These are phyloP conservation scores for Eueremaeus valkanovi DNA, from an alignment of 2,888 invertebrate genomes.

Conservation along the genomic window DNA sequence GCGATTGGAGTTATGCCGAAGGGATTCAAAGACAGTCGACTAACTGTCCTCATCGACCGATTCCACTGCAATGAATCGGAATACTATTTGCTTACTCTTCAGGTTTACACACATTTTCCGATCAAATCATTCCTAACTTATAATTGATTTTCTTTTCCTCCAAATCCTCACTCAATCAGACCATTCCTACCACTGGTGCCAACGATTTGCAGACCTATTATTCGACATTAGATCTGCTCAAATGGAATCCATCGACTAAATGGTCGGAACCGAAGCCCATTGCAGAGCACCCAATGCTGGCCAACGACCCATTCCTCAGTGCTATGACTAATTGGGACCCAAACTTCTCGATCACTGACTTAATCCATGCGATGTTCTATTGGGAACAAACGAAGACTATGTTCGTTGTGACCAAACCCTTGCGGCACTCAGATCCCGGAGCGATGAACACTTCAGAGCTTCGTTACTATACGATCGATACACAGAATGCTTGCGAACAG, in stretches of 20 bases:
- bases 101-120: too few relatives aligned
- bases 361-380: not conserved
- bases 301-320: not conserved
- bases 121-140: too few relatives aligned
- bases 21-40: not conserved
- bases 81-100: not conserved
- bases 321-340: not conserved
- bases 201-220: not conserved
- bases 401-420: not conserved
- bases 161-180: too few relatives aligned
- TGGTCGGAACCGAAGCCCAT: slow-evolving; percentile 7
- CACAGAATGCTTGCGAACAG: not conserved
- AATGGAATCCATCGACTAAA: not conserved
- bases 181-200: too few relatives aligned
- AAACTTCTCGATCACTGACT: not conserved
- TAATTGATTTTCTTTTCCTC: too few relatives aligned
- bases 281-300: not conserved
- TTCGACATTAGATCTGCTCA: not conserved
- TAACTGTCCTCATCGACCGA: not conserved
- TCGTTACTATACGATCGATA: not conserved
- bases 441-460: not conserved
- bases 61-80: not conserved
- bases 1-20: slow-evolving; percentile 3
- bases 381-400: not conserved
- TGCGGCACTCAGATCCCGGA: not conserved